These are phyloP conservation scores for Lamellibrachia columna DNA, from an alignment of 2,888 invertebrate species.

Conservation along the genomic window DNA sequence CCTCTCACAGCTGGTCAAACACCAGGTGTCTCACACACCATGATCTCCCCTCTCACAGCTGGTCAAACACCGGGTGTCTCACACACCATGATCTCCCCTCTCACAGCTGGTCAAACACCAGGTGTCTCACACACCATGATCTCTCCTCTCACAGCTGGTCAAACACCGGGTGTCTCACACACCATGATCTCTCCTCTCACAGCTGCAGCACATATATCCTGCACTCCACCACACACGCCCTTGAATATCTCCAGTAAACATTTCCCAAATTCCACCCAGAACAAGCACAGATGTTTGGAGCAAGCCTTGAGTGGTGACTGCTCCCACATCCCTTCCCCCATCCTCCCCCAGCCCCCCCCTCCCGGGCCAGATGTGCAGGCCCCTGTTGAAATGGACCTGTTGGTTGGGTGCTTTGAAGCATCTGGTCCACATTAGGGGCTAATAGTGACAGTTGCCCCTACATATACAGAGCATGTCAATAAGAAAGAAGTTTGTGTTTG, in stretches of 20 bases:
- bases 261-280: neutral
- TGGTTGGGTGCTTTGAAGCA: neutral
- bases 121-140: no score
- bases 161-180: neutral
- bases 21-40: no score
- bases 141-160: neutral
- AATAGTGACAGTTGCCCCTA: neutral
- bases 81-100: neutral
- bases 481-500: neutral
- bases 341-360: neutral
- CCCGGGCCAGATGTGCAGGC: neutral
- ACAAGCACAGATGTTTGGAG: neutral
- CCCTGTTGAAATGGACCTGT: neutral
- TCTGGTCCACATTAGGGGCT: neutral
- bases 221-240: neutral
- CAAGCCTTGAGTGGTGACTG: neutral
- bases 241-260: slow-evolving; percentile 6
- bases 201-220: neutral
- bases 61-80: slow-evolving; percentile 9
- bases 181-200: neutral
- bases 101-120: no score
- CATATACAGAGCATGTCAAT: neutral
- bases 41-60: neutral
- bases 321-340: neutral
- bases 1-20: neutral